phyloP scores from a whole-genome alignment of 2,888 invertebrate genomes.

The Tenthredo mesomela region DNA sequence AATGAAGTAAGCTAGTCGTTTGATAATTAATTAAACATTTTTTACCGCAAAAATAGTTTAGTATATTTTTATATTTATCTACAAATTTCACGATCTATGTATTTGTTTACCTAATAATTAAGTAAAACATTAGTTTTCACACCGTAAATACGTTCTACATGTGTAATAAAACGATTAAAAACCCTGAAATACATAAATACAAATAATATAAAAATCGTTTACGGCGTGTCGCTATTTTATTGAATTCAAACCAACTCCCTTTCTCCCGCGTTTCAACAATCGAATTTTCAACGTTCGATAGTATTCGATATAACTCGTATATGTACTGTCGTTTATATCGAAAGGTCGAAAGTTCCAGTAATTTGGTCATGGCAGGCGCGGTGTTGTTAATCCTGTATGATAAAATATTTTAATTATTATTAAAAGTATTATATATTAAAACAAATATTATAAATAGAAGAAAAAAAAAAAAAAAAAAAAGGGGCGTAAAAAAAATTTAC shows the following conservation, averaged over 20 bases:
- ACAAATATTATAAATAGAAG: neutral
- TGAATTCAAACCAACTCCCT: neutral
- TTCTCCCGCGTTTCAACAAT: neutral
- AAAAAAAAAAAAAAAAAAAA: too few relatives aligned
- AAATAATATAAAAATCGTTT: neutral
- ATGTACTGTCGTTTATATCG: neutral
- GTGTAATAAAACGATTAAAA: neutral
- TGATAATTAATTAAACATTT: neutral
- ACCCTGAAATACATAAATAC: neutral
- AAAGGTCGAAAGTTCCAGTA: constrained; percentile 29
- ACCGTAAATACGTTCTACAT: neutral
- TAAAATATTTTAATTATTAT: neutral
- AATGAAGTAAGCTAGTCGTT: neutral
- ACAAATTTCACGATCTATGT: neutral
- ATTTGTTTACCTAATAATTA: neutral
- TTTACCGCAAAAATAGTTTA: neutral
- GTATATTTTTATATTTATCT: neutral
- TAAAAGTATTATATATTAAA: neutral
- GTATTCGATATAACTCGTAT: neutral
- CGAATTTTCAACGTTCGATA: neutral
- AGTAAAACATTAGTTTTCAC: neutral
- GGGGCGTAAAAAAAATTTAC: neutral
- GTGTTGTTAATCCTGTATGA: neutral
- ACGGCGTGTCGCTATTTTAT: neutral
- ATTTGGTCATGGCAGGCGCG: constrained; percentile 35